A percentile compares a stretch with the other conserved stretches of the same genome.
Conservation (phyloP, 2,888 invertebrate species). For the Acronicta alni region DNA sequence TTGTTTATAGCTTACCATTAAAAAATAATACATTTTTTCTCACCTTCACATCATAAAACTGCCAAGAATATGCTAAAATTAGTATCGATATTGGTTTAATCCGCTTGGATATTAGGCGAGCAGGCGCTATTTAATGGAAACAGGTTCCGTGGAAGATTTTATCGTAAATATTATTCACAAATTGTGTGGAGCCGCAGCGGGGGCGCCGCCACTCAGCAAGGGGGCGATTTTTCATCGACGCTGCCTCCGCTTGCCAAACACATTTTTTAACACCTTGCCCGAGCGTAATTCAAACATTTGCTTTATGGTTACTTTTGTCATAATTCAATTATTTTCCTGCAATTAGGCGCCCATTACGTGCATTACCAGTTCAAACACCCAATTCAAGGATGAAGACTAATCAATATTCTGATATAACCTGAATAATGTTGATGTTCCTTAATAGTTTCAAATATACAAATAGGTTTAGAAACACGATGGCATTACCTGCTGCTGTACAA, state of each 20-base stretch:
- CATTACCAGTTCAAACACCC: background rate
- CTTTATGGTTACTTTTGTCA: constrained; percentile 79
- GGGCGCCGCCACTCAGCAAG: constrained; percentile 82
- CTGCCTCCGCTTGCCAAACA: constrained; percentile 84
- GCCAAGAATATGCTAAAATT: constrained; percentile 67
- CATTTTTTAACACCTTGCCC: constrained; percentile 88
- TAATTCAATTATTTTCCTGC: constrained; percentile 41
- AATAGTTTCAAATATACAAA: constrained; percentile 20
- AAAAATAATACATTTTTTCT: constrained; percentile 68
- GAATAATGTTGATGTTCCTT: constrained; percentile 18
- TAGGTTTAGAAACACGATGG: constrained; percentile 22
- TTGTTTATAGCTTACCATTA: constrained; percentile 79
- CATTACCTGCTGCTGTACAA: constrained; percentile 27
- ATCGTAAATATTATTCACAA: constrained; percentile 87
- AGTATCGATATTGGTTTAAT: constrained; percentile 74
- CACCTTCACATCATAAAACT: constrained; percentile 68
- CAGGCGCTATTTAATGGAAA: constrained; percentile 75
- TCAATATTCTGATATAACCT: background rate
- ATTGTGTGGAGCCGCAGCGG: constrained; percentile 84
- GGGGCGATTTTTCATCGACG: constrained; percentile 86
- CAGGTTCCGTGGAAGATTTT: constrained; percentile 80
- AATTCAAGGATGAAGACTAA: background rate
- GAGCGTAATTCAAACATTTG: constrained; percentile 83
- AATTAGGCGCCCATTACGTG: constrained; percentile 8
- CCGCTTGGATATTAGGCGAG: constrained; percentile 70